phyloP scores from a whole-genome alignment of 2,113 vertebrate species.

The Catharus bicknelli region DNA sequence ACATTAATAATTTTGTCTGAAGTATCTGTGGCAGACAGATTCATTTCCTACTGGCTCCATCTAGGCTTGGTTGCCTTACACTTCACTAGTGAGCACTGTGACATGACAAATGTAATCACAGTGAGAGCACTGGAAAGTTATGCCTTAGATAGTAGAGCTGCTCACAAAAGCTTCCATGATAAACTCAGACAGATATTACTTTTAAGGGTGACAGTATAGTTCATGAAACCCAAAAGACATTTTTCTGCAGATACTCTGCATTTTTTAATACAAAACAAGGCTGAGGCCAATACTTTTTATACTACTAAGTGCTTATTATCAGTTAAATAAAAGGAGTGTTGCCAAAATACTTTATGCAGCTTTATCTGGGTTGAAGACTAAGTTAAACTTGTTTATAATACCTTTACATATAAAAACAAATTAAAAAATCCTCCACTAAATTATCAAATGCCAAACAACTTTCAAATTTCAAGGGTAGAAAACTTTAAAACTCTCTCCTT shows the following conservation, averaged over 20 bases:
- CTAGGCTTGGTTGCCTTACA: constrained; percentile 29
- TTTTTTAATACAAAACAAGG: not conserved
- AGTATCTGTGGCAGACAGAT: constrained; percentile 63
- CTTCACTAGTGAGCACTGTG: not conserved
- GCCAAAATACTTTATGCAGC: not conserved
- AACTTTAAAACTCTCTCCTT: not conserved
- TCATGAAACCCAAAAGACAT: constrained; percentile 11
- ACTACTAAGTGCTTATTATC: not conserved
- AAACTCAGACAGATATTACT: constrained; percentile 28
- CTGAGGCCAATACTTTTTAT: not conserved
- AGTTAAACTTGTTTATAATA: not conserved
- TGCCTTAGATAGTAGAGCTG: constrained; percentile 22
- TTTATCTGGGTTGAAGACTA: not conserved
- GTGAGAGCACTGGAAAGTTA: constrained; percentile 34
- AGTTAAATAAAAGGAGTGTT: not conserved
- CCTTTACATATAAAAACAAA: not conserved
- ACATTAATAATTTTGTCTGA: constrained; percentile 68
- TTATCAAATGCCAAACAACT: not conserved
- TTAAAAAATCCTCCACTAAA: not conserved
- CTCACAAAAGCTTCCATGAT: constrained; percentile 24
- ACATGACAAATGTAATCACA: constrained; percentile 62
- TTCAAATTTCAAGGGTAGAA: not conserved
- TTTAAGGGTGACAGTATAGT: not conserved
- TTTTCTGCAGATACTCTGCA: not conserved
- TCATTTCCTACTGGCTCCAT: constrained; percentile 67